phyloP scores from a whole-genome alignment of 2,797 vertebrate species.

The Lepus oiostolus region DNA sequence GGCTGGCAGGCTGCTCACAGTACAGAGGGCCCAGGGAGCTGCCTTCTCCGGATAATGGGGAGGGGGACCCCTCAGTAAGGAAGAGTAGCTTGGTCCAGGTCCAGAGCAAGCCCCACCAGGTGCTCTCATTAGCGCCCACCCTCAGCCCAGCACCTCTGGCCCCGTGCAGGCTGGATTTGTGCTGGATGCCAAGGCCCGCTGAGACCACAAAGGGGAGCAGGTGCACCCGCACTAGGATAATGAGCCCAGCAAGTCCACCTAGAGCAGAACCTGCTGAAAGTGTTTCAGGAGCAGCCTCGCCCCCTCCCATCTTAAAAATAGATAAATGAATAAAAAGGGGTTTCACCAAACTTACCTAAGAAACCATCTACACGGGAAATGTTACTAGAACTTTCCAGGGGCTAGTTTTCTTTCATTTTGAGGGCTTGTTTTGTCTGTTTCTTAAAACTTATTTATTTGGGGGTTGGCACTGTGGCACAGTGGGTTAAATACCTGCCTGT shows the following conservation, averaged over 20 bases:
- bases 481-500: too few relatives aligned
- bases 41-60: neutral
- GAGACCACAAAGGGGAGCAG: neutral
- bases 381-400: neutral
- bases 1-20: rapidly evolving
- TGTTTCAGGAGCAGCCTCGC: conserved; percentile 1
- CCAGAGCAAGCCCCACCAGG: neutral
- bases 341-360: conserved; percentile 15
- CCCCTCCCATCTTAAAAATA: neutral
- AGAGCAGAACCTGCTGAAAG: conserved; percentile 16
- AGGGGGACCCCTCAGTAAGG: neutral
- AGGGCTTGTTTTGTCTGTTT: neutral
- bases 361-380: neutral
- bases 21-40: rapidly evolving
- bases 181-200: neutral
- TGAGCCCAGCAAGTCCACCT: neutral
- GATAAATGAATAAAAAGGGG: neutral
- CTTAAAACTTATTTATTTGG: too few relatives aligned
- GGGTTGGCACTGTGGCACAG: too few relatives aligned
- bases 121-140: neutral
- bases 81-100: neutral
- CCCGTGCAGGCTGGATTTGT: neutral
- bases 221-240: neutral
- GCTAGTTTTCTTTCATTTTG: neutral
- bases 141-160: neutral